Evolutionary conservation across 2,888 invertebrate species (phyloP).

Genomic region (Drosophila mayaguana): DNA sequence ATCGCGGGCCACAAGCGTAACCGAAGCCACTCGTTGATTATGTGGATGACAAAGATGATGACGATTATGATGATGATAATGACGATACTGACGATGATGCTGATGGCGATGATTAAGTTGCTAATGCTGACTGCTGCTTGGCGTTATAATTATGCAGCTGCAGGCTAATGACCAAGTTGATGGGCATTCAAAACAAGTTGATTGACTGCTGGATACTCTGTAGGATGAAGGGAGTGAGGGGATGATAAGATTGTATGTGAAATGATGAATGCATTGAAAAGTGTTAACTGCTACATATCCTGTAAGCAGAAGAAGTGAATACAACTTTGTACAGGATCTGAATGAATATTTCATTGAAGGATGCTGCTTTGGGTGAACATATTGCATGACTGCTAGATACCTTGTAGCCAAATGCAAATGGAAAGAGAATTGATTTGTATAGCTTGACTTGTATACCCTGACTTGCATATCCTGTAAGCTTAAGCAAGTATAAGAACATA

Average conservation of each 20-base stretch:
- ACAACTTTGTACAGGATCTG: no score
- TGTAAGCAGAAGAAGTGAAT: not conserved
- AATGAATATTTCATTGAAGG: no score
- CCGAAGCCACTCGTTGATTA: slow-evolving; percentile 63
- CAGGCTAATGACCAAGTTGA: slow-evolving; percentile 56
- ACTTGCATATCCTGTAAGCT: not conserved
- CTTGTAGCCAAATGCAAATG: not conserved
- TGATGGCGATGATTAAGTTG: not conserved
- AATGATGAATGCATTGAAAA: not conserved
- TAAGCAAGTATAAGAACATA: no score
- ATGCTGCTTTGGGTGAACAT: no score
- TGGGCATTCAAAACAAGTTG: slow-evolving; percentile 6
- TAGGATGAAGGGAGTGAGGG: not conserved
- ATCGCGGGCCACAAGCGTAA: slow-evolving; percentile 64
- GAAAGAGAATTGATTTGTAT: not conserved
- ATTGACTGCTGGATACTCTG: slow-evolving; percentile 17
- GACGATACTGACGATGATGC: slow-evolving; percentile 23
- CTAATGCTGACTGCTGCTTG: slow-evolving; percentile 60
- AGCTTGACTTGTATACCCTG: no score
- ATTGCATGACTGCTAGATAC: not conserved
- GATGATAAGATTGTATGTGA: not conserved
- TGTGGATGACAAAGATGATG: slow-evolving; percentile 50
- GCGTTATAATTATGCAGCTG: slow-evolving; percentile 66
- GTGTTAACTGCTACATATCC: not conserved
- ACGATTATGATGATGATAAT: slow-evolving; percentile 11